Evolutionary conservation across 2,888 invertebrate genomes (phyloP).

Genomic region (Leptothorax acervorum): DNA sequence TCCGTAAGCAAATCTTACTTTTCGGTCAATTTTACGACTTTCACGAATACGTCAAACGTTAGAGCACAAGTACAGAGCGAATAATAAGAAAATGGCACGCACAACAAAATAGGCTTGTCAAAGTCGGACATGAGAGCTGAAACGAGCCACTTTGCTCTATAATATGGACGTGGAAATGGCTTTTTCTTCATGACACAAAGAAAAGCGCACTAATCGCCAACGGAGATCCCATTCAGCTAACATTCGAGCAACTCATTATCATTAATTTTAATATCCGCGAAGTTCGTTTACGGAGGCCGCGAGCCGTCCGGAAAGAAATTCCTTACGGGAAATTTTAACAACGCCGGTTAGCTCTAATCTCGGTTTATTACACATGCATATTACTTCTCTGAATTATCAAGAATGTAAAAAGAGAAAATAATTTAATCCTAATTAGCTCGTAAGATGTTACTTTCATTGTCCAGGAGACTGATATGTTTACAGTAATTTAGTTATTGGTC

Average conservation of each 20-base stretch:
- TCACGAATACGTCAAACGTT: too few relatives aligned
- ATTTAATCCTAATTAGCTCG: neutral
- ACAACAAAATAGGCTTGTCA: too few relatives aligned
- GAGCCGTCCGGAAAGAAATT: neutral
- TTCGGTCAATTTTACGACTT: too few relatives aligned
- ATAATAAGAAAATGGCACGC: too few relatives aligned
- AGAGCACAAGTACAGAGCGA: too few relatives aligned
- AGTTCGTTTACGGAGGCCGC: constrained; percentile 3
- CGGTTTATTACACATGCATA: neutral
- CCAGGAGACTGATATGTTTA: neutral
- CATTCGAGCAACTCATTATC: constrained; percentile 33
- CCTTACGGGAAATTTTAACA: neutral
- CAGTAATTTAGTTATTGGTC: neutral
- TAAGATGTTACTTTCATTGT: neutral
- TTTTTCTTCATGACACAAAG: constrained; percentile 18
- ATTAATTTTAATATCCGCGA: constrained; percentile 39
- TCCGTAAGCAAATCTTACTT: too few relatives aligned
- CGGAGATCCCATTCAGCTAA: constrained; percentile 9
- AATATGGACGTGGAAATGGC: constrained; percentile 20
- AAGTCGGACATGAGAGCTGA: constrained; percentile 32
- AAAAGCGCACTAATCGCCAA: constrained; percentile 34
- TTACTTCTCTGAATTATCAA: neutral
- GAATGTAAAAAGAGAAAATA: neutral
- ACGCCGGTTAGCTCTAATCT: neutral
- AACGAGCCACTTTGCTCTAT: constrained; percentile 52